Base-by-base conservation (phyloP, 2,888 invertebrate species). In the Xiphydria camelus region DNA sequence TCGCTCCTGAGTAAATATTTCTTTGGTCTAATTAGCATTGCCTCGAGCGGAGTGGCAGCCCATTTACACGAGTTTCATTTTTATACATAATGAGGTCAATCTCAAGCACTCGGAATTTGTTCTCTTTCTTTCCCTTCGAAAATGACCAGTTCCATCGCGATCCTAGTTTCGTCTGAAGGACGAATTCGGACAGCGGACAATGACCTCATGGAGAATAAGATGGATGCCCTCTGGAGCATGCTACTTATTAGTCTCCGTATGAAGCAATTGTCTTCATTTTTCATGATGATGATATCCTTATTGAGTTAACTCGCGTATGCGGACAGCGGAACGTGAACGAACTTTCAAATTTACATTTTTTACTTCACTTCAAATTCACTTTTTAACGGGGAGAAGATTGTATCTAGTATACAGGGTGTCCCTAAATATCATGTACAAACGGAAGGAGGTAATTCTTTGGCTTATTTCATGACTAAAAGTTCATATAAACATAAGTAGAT, bases 241-340 rank as follows among this genome's bases (percentile, higher is more conserved):
- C n/a, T n/a, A n/a, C n/a, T n/a, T n/a, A n/a, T n/a, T n/a, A n/a
- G n/a, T n/a, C n/a, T 53, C 53, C 43, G 29, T 5, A 2, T 29
- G 15, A 47, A 50, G 45, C 55, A 54, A 57, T 62, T 53, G 55
- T 53, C 55, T 64, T 59, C 63, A 65, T 61, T 60, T 57, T 62
- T 65, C 62, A 64, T 58, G 57, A 63, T 56, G 53, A 50, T 59
- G 60, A 55, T 53, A 43, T 54, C 53, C 51, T 61, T 61, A 65
- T 62, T 62, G 53, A 61, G 54, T 59, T 61, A 40, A 53, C 41
- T 45, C 41, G 34, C 33, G n/a, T n/a, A 23, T 19, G 23, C 9
- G 31, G 41, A 41, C n/a, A n/a, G n/a, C n/a, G n/a, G n/a, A n/a
- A n/a, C n/a, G n/a, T n/a, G n/a, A n/a, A n/a, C n/a, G n/a, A n/a